Percentiles rank a stretch among this genome's conserved stretches.
Conservation (phyloP, 2,888 invertebrate species). For the Idaea dimidiata region DNA sequence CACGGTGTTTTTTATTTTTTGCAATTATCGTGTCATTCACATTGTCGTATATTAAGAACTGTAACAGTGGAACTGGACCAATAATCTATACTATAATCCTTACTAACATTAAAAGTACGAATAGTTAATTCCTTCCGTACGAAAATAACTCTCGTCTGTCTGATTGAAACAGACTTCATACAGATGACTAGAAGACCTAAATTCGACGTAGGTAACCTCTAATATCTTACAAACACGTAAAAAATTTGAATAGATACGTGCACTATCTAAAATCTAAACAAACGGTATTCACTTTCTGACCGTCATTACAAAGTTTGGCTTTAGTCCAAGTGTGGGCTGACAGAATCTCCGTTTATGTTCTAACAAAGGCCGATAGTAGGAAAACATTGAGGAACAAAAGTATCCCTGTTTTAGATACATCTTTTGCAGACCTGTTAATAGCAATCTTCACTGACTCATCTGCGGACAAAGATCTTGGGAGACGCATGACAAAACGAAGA, state of each 20-base stretch:
- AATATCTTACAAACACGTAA: not conserved
- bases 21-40: no score
- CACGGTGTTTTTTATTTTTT: no score
- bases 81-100: no score
- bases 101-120: no score
- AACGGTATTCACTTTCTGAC: slow-evolving; percentile 16
- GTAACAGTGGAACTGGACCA: no score
- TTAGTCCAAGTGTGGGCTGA: slow-evolving; percentile 42
- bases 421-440: slow-evolving; percentile 40
- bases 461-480: slow-evolving; percentile 52
- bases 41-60: no score
- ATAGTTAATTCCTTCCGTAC: no score
- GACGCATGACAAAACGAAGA: slow-evolving; percentile 53
- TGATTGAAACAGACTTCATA: not conserved
- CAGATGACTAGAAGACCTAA: not conserved
- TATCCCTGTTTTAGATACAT: slow-evolving; percentile 52
- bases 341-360: slow-evolving; percentile 41
- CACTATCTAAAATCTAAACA: not conserved
- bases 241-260: not conserved
- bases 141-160: no score
- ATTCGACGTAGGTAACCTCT: not conserved
- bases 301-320: slow-evolving; percentile 45
- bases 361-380: slow-evolving; percentile 47
- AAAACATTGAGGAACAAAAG: slow-evolving; percentile 45
- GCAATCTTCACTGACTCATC: slow-evolving; percentile 48